These are phyloP conservation scores for Nemotelus pantherinus DNA, from an alignment of 2,888 invertebrate genomes.

Conservation along the genomic window DNA sequence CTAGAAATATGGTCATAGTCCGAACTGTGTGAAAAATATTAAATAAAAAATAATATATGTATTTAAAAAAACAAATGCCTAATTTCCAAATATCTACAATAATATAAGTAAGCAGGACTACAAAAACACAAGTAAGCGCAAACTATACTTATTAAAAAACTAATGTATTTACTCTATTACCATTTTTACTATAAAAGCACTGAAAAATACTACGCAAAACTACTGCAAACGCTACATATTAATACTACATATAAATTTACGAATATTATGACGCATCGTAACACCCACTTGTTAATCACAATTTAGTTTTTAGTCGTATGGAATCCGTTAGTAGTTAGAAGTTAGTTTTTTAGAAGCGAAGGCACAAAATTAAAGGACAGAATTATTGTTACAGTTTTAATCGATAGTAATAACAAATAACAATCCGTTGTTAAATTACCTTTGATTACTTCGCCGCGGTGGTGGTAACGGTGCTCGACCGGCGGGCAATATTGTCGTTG, in stretches of 20 bases:
- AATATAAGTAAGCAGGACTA: neutral
- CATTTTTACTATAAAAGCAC: neutral
- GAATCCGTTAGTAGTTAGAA: no score
- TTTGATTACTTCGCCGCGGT: slow-evolving; percentile 59
- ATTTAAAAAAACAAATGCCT: no score
- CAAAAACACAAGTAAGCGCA: neutral
- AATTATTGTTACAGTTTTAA: no score
- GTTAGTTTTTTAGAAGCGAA: no score
- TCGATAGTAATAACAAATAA: neutral
- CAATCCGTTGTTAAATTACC: slow-evolving; percentile 57
- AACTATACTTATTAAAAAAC: slow-evolving; percentile 13
- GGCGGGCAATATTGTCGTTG: slow-evolving; percentile 51
- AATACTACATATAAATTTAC: neutral
- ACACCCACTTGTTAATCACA: slow-evolving; percentile 41
- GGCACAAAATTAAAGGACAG: no score
- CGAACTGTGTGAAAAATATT: no score
- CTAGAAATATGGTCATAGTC: no score
- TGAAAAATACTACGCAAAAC: neutral
- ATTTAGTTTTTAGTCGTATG: slow-evolving; percentile 8
- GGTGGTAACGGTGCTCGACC: slow-evolving; percentile 61
- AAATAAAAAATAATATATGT: no score
- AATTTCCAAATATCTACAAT: no score
- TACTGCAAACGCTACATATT: neutral
- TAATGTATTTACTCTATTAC: neutral
- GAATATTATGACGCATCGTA: slow-evolving; percentile 38